Evolutionary conservation across 2,113 vertebrate species (phyloP).

Genomic region (Pontoporia blainvillei): DNA sequence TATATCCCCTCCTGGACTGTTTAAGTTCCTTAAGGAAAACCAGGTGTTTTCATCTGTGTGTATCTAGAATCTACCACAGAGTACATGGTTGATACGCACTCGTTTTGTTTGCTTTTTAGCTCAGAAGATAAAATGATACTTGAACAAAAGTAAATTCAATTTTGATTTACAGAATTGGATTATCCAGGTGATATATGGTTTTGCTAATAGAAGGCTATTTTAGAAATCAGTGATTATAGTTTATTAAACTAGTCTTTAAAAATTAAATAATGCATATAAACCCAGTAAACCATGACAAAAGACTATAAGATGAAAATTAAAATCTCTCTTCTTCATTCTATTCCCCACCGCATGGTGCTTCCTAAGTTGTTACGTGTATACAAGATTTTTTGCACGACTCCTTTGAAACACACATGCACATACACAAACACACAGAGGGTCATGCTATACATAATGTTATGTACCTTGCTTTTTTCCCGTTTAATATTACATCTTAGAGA

Average conservation of each 20-base stretch:
- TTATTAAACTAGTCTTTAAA: conserved; percentile 6
- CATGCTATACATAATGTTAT: neutral
- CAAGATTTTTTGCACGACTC: neutral
- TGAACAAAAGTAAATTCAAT: conserved; percentile 39
- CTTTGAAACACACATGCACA: neutral
- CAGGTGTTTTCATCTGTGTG: neutral
- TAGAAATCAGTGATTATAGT: conserved; percentile 13
- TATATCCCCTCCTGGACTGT: neutral
- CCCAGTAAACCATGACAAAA: neutral
- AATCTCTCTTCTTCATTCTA: neutral
- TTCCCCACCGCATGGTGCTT: neutral
- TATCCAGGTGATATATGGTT: neutral
- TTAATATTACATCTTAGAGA: neutral
- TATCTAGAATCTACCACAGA: neutral
- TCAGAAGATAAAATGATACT: conserved; percentile 13
- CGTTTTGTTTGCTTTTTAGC: neutral
- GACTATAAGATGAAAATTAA: neutral
- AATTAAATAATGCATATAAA: conserved; percentile 49
- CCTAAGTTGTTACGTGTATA: neutral
- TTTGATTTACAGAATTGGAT: conserved; percentile 22
- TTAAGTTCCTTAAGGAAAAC: neutral
- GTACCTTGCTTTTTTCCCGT: neutral
- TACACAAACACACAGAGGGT: neutral
- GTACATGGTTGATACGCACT: neutral
- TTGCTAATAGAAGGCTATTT: conserved; percentile 35